Evolutionary conservation across 1,140 invertebrate genomes (phyloP), one percentile per base, ranked within the genome.

Genomic region (Zophobas atratus): DNA sequence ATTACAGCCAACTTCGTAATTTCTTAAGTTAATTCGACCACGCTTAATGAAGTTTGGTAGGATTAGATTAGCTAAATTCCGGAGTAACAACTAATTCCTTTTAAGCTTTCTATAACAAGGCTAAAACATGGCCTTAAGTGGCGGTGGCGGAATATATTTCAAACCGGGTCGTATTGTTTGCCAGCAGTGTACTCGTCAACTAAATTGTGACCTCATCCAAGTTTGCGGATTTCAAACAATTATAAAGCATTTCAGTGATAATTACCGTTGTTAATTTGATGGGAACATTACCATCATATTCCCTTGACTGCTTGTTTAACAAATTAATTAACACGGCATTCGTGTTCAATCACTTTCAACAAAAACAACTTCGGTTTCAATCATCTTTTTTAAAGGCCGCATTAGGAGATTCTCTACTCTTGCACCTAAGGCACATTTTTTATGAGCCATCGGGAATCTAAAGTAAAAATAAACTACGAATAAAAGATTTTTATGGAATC

Each of bases 11-110:
- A n/a, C 49, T 53, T 8, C 49, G 6, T 53, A 20, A 57, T 57
- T 57, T 57, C 56, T 57, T 34, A 35, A 57, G 56, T 57, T 57
- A 57, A 57, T 57, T 57, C 56, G 33, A 57, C 56, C 56, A 34
- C 32, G 33, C 35, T 39, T 60, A 60, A 60, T 39, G 32, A 60
- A 60, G 35, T 60, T 60, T 60, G 0, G 35, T n/a, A 39, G 36
- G 56, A 60, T 60, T 60, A 60, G 56, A 60, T 60, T 60, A 60
- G 35, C 38, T 60, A 60, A 60, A 38, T 39, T 60, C 56, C 36
- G 8, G 35, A 60, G 56, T 60, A 38, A 60, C 56, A 60, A 60
- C 34, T 60, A 60, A 60, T 60, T 60, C 56, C 56, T 60, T 60
- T 60, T 60, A 60, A 60, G 56, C 56, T 36, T 60, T 60, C 35